Evolutionary conservation across 2,888 invertebrate genomes (phyloP), one percentile per base, ranked within the genome.

Genomic region (Eugnorisma glareosa): DNA sequence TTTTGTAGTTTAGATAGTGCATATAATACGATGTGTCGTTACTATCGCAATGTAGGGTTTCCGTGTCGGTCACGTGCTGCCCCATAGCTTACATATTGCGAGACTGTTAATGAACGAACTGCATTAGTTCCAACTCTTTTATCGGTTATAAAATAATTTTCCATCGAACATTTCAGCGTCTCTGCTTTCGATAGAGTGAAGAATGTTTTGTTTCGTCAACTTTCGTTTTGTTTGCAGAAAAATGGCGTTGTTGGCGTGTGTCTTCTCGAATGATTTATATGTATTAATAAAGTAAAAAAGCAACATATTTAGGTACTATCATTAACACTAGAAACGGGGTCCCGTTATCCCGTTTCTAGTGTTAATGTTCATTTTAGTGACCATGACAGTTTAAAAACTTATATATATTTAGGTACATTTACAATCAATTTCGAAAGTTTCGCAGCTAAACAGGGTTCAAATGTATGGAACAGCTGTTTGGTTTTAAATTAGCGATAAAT

Each of bases 81-180:
- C 6, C 13, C 61, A 0, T 45, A 28, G 24, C 70, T 67, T 63
- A 70, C 75, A 70, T 73, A 67, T 54, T 75, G 48, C 64, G 45
- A 67, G 71, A 74, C 70, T 68, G 67, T 54, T 79, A 67, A 83
- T 84, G 66, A 73, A 61, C 57, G 54, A 61, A 70, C 28, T 54
- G 63, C 59, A 86, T 86, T 86, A 80, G 85, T 81, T 87, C 87
- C 82, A 69, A 82, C 75, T 73, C 35, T 75, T 87, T 78, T 86
- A 80, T 86, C 74, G 80, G 68, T 75, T 75, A 71, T 74, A 80
- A 72, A 80, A 83, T 76, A 68, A 76, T 68, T 73, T 45, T 59
- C 61, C 37, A 66, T 73, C 37, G 63, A 68, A 73, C 54, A 64
- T 73, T 75, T 84, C 31, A 75, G 57, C n/a, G 28, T 2, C 35